Evolutionary conservation across 2,888 invertebrate genomes (phyloP).

Genomic region (Dichetophora obliterata): DNA sequence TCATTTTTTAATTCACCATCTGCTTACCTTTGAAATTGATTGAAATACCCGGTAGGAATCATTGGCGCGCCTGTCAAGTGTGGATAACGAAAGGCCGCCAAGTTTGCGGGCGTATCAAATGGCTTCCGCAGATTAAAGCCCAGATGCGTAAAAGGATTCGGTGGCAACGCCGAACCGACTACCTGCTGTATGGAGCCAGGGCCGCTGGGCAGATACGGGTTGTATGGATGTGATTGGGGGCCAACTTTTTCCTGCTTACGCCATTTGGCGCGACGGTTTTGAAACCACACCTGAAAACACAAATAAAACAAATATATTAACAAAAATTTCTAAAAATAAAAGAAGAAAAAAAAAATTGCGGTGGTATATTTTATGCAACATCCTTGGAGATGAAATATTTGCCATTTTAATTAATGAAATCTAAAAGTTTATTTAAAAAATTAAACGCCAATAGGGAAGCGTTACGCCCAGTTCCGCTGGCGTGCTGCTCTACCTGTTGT

Average conservation of each 20-base stretch:
- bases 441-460: slow-evolving; percentile 50
- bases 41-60: slow-evolving; percentile 74
- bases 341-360: not conserved
- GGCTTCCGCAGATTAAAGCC: slow-evolving; percentile 83
- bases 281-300: slow-evolving; percentile 87
- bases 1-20: not conserved
- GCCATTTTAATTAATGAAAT: slow-evolving; percentile 52
- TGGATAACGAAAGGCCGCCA: slow-evolving; percentile 81
- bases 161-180: slow-evolving; percentile 80
- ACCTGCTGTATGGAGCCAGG: slow-evolving; percentile 77
- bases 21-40: slow-evolving; percentile 71
- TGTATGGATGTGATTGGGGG: slow-evolving; percentile 91
- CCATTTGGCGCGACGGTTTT: slow-evolving; percentile 93
- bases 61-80: slow-evolving; percentile 72
- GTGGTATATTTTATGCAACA: not conserved
- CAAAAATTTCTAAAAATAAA: not conserved
- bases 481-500: not conserved
- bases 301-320: slow-evolving; percentile 11
- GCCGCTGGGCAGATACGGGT: slow-evolving; percentile 82
- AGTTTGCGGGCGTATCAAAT: slow-evolving; percentile 76
- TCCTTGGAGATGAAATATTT: slow-evolving; percentile 38
- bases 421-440: slow-evolving; percentile 54
- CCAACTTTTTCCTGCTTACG: slow-evolving; percentile 94
- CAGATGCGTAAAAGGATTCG: slow-evolving; percentile 85
- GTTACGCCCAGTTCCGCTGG: slow-evolving; percentile 50